Evolutionary conservation across 2,797 vertebrate species (phyloP).

Genomic region (Chanos chanos): DNA sequence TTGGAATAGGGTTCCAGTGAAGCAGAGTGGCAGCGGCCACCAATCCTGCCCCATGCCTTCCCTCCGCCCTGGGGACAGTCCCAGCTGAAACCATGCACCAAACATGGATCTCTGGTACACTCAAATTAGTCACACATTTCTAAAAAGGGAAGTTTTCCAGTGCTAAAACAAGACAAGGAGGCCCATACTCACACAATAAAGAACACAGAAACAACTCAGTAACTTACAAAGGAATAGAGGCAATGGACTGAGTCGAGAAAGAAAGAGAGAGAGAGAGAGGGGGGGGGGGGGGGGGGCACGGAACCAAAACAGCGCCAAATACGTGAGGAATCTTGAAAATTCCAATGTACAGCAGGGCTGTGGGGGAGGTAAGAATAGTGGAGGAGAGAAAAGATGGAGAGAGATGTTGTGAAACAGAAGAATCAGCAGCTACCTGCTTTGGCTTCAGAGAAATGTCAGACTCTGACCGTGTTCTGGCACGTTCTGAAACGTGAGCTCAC

Average conservation of each 20-base stretch:
- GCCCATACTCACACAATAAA: not conserved
- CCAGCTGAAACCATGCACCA: not conserved
- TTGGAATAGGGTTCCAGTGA: not conserved
- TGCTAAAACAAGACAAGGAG: not conserved
- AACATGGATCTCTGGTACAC: conserved; percentile 8
- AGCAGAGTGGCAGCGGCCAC: conserved; percentile 4
- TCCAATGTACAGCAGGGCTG: not conserved
- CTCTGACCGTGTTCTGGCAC: conserved; percentile 28
- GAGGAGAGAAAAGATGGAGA: not conserved
- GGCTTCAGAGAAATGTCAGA: not conserved
- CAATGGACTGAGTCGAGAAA: too few relatives aligned
- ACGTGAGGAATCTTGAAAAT: not conserved
- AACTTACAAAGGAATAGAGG: conserved; percentile 41
- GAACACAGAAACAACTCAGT: conserved; percentile 15
- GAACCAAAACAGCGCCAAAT: too few relatives aligned
- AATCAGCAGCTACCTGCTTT: too few relatives aligned
- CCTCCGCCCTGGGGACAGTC: conserved; percentile 14
- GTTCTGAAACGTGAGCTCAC: conserved; percentile 3
- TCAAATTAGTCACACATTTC: conserved; percentile 23
- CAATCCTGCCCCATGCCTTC: conserved; percentile 6
- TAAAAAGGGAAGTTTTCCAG: conserved; percentile 23
- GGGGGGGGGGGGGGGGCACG: conserved; percentile 38
- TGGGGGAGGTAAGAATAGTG: not conserved
- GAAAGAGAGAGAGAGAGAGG: too few relatives aligned
- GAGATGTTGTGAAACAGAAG: too few relatives aligned